These are phyloP conservation scores for Sapayoa aenigma DNA, from an alignment of 2,113 vertebrate genomes.

Conservation along the genomic window DNA sequence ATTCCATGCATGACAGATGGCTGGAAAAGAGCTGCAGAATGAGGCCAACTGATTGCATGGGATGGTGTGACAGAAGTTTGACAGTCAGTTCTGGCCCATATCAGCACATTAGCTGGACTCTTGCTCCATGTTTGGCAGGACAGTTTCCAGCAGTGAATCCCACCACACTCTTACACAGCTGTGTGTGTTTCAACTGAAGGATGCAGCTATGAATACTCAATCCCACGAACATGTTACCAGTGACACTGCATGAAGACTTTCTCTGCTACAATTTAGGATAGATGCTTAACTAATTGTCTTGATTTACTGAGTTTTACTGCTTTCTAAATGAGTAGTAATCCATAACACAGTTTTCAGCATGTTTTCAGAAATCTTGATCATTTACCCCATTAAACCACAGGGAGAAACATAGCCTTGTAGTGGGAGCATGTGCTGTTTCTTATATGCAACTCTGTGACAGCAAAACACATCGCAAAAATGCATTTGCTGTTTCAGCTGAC, in stretches of 20 bases:
- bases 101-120: neutral
- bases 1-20: neutral
- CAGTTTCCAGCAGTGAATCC: neutral
- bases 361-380: constrained; percentile 11
- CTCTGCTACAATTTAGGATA: neutral
- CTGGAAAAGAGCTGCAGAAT: neutral
- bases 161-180: neutral
- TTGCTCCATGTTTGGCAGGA: rapidly evolving
- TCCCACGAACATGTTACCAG: neutral
- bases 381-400: constrained; percentile 29
- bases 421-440: neutral
- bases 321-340: constrained; percentile 17
- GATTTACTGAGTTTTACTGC: constrained; percentile 8
- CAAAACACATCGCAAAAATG: constrained; percentile 26
- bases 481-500: constrained; percentile 20
- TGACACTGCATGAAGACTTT: neutral
- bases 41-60: neutral
- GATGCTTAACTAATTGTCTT: constrained; percentile 27
- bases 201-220: neutral
- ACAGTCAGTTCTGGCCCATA: neutral
- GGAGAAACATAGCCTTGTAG: neutral
- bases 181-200: neutral
- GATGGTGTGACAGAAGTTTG: neutral
- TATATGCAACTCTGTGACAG: constrained; percentile 24
- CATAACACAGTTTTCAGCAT: neutral